These are phyloP conservation scores for Ectobius pallidus DNA, from an alignment of 2,888 invertebrate species.

Conservation along the genomic window DNA sequence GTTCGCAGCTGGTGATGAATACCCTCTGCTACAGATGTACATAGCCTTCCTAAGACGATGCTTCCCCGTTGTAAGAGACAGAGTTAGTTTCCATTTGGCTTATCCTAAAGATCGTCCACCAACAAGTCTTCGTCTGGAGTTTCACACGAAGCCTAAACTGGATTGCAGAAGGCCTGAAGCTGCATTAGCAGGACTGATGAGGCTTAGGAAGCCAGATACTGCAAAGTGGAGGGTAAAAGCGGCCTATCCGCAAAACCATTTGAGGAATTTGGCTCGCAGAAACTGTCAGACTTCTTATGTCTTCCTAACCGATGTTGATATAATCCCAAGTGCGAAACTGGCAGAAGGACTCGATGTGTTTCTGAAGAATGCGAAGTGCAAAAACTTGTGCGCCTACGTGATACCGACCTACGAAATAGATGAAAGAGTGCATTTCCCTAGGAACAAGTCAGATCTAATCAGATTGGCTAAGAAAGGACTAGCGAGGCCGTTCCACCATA, in stretches of 20 bases:
- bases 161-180: conserved; percentile 75
- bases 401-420: conserved; percentile 91
- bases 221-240: conserved; percentile 75
- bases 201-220: conserved; percentile 65
- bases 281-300: conserved; percentile 78
- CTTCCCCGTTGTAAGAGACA: conserved; percentile 71
- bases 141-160: conserved; percentile 43
- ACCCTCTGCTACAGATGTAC: conserved; percentile 73
- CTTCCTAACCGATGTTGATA: conserved; percentile 87
- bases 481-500: conserved; percentile 88
- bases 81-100: conserved; percentile 77
- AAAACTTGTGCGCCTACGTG: conserved; percentile 79
- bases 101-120: conserved; percentile 67
- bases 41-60: conserved; percentile 77
- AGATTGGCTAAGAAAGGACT: conserved; percentile 77
- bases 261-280: conserved; percentile 84
- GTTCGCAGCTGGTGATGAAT: conserved; percentile 80
- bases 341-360: conserved; percentile 68
- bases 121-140: neutral
- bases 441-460: conserved; percentile 79
- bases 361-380: conserved; percentile 48
- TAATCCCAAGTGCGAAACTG: conserved; percentile 79
- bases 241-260: conserved; percentile 88
- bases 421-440: conserved; percentile 76
- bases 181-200: conserved; percentile 64